Evolutionary conservation across 37 sponge, comb jelly and placozoan genomes (phyloP).

Genomic region (Amphimedon queenslandica): DNA sequence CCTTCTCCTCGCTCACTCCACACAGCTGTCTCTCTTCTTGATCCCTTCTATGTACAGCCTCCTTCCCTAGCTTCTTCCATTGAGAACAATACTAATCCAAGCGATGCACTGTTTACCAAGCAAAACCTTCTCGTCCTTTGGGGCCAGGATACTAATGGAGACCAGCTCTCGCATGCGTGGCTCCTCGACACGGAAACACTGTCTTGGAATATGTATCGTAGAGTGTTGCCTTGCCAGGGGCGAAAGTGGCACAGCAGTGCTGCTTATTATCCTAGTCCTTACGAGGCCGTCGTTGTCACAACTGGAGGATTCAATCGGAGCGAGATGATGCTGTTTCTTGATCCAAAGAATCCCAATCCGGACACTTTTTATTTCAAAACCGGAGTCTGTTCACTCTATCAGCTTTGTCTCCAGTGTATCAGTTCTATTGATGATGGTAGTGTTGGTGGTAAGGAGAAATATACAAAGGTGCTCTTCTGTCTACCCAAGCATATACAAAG

Average conservation of each 20-base stretch:
- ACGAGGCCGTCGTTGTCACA: slow-evolving; percentile 15
- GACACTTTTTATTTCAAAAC: too few species aligned
- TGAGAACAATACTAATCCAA: not conserved
- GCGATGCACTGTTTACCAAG: not conserved
- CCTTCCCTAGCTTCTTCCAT: not conserved
- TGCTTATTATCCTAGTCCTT: slow-evolving; percentile 23
- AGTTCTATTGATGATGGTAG: too few species aligned
- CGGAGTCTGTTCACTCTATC: too few species aligned
- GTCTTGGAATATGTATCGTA: slow-evolving; percentile 34
- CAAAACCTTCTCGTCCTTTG: slow-evolving; percentile 49
- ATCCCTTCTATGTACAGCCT: slow-evolving; percentile 8
- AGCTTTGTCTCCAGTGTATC: too few species aligned
- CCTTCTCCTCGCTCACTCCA: slow-evolving; percentile 49
- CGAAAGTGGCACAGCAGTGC: slow-evolving; percentile 35
- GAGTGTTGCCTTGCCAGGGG: not conserved
- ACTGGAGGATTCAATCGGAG: slow-evolving; percentile 31
- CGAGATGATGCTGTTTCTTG: too few species aligned
- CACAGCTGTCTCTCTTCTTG: slow-evolving; percentile 30
- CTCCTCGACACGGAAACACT: slow-evolving; percentile 31
- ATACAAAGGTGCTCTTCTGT: too few species aligned
- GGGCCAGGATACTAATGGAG: slow-evolving; percentile 53
- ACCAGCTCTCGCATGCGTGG: slow-evolving; percentile 53
- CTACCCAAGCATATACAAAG: too few species aligned
- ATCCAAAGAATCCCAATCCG: too few species aligned
- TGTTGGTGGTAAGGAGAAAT: too few species aligned